A percentile compares a stretch with the other conserved stretches of the same genome.
These are phyloP conservation scores for Aquatica leii DNA, from an alignment of 2,888 invertebrate species.

Conservation along the genomic window DNA sequence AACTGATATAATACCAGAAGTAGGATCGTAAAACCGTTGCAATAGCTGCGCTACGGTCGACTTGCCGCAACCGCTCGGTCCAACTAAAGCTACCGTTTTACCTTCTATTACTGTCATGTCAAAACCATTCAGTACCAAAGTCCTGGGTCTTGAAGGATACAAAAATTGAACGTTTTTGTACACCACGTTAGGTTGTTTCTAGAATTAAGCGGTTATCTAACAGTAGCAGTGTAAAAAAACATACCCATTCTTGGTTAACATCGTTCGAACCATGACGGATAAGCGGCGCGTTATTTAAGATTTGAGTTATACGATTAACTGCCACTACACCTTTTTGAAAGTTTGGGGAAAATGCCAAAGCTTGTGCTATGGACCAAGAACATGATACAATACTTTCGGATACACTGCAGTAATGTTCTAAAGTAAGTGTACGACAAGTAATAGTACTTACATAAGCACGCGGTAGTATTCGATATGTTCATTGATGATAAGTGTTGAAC, in stretches of 20 bases:
- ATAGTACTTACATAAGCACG: constrained; percentile 14
- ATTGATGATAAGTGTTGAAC: constrained; percentile 71
- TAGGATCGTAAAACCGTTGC: neutral
- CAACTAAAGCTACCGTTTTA: neutral
- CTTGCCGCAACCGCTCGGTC: neutral
- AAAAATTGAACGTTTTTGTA: neutral
- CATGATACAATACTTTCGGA: constrained; percentile 78
- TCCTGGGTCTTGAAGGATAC: no score
- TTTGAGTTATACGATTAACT: no score
- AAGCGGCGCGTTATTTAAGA: constrained; percentile 60
- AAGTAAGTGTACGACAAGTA: neutral
- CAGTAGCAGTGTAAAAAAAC: neutral
- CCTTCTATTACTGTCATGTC: neutral
- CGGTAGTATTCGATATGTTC: constrained; percentile 36
- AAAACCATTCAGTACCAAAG: neutral
- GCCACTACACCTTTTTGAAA: no score
- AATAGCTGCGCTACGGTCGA: no score
- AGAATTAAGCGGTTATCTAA: neutral
- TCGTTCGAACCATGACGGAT: constrained; percentile 59
- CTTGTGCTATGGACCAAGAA: constrained; percentile 71
- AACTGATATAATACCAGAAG: neutral
- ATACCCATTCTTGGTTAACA: constrained; percentile 51
- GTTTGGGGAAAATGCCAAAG: constrained; percentile 78
- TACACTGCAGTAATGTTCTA: constrained; percentile 63
- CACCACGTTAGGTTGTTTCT: no score